These are phyloP conservation scores for Corvus cornix DNA, from an alignment of 2,113 vertebrate species.

Conservation along the genomic window DNA sequence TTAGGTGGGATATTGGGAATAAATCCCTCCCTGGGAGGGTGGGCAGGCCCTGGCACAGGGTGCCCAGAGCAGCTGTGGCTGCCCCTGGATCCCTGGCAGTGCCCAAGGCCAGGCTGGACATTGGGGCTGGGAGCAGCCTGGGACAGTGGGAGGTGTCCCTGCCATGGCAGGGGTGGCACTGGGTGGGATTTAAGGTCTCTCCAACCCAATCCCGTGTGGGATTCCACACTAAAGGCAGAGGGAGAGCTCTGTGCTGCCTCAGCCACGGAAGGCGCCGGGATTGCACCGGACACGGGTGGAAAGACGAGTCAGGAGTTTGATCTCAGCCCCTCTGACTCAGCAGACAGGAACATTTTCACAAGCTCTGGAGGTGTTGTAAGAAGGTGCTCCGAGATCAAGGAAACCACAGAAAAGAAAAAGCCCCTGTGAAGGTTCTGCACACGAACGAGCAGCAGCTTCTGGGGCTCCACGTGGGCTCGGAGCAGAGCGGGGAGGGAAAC, in stretches of 20 bases:
- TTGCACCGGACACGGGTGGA: background rate
- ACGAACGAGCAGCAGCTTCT: background rate
- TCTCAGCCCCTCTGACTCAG: constrained; percentile 39
- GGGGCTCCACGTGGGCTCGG: background rate
- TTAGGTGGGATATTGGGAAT: background rate
- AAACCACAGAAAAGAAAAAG: background rate
- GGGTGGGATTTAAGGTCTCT: background rate
- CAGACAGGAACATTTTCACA: background rate
- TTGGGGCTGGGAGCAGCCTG: accelerated
- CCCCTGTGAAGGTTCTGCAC: background rate
- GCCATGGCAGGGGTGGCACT: background rate
- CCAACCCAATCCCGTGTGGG: background rate
- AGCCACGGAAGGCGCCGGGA: accelerated
- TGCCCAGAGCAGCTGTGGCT: background rate
- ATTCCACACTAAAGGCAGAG: background rate
- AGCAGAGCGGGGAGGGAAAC: background rate
- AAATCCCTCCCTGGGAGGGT: accelerated
- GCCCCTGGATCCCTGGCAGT: background rate
- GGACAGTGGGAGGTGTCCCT: background rate
- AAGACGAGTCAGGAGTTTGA: background rate
- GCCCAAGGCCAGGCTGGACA: background rate
- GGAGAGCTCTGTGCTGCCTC: background rate
- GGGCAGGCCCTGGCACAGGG: accelerated
- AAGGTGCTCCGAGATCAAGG: background rate
- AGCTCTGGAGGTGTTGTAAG: constrained; percentile 4